Percentiles rank a stretch among this genome's conserved stretches.
Evolutionary conservation across 1,140 invertebrate genomes (phyloP).

Genomic region (Pinna nobilis): DNA sequence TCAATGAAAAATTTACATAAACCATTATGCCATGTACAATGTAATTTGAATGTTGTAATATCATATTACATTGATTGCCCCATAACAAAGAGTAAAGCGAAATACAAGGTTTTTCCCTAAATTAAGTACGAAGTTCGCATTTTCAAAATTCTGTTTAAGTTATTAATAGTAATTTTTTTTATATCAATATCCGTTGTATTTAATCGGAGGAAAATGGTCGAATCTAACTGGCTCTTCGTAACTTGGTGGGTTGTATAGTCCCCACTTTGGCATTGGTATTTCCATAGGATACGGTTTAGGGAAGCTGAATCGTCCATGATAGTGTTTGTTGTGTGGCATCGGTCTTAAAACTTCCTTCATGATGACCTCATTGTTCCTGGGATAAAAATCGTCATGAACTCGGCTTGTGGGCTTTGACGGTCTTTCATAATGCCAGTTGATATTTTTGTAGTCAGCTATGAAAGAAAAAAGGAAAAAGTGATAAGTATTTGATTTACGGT

Average conservation of each 20-base stretch:
- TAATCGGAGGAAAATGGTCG: constrained; percentile 65
- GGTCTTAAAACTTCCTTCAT: constrained; percentile 59
- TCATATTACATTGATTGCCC: too few relatives aligned
- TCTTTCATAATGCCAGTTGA: constrained; percentile 66
- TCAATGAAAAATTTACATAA: too few relatives aligned
- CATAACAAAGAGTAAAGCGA: too few relatives aligned
- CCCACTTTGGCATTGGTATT: constrained; percentile 68
- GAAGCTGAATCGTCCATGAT: constrained; percentile 54
- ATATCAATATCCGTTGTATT: constrained; percentile 59
- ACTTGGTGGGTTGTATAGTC: constrained; percentile 63
- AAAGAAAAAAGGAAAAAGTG: constrained; percentile 22
- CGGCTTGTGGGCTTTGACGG: constrained; percentile 68
- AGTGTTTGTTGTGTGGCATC: constrained; percentile 62
- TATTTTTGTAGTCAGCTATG: constrained; percentile 69
- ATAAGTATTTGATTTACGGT: too few relatives aligned
- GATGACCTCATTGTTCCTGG: constrained; percentile 62
- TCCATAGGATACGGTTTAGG: constrained; percentile 61
- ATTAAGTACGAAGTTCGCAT: background rate
- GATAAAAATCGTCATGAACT: constrained; percentile 58
- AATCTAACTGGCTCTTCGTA: constrained; percentile 65
- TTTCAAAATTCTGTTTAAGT: background rate
- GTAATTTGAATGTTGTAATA: too few relatives aligned
- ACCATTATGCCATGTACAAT: too few relatives aligned
- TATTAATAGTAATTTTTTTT: constrained; percentile 9
- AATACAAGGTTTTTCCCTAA: too few relatives aligned